Evolutionary conservation across 2,113 vertebrate species (phyloP), one percentile per base, ranked within the genome.

Genomic region (Salminus brasiliensis): DNA sequence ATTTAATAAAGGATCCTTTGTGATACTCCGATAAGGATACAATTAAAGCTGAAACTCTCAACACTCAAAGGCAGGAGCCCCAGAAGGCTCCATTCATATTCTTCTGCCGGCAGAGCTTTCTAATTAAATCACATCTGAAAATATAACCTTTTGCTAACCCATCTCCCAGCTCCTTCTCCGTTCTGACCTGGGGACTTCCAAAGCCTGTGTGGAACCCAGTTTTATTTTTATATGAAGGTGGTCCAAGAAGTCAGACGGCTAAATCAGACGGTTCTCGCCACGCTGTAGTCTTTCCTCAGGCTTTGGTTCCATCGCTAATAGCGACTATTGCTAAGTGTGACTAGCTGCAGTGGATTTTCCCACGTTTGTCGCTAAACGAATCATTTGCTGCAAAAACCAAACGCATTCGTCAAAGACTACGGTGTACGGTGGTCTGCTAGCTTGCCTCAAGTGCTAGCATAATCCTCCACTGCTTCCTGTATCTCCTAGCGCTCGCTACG

Each of bases 151-250:
- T 62, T 18, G 4, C 65, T 29, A 25, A 70, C 43, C 62, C 18
- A 4, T 60, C 25, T 23, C 39, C 52, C 30, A 41, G 45, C 45
- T 30, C n/a, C 47, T 53, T 72, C 47, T 30, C 57, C 36, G 29
- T n/a, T 57, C 9, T 43, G n/a, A 43, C 36, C 25, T 39, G 1
- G 27, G 18, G 27, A 59, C 15, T 1, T 63, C 60, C 3, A 34
- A 34, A 12, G 57, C 57, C 57, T 16, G 27, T 25, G 57, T 68
- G 49, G 62, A 78, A 78, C 41, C 32, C 18, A 3, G 6, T 29
- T 71, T 34, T 16, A 59, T 75, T 25, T 62, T 60, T 34, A 78
- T 59, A 67, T 41, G n/a, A 76, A 41, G 39, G 49, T 6, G 47
- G 5, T n/a, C 47, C 47, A 52, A 52, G 18, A 21, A 43, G 15